Conservation (phyloP, 2,797 vertebrate species). For the Mormyrus proboscirostris region DNA sequence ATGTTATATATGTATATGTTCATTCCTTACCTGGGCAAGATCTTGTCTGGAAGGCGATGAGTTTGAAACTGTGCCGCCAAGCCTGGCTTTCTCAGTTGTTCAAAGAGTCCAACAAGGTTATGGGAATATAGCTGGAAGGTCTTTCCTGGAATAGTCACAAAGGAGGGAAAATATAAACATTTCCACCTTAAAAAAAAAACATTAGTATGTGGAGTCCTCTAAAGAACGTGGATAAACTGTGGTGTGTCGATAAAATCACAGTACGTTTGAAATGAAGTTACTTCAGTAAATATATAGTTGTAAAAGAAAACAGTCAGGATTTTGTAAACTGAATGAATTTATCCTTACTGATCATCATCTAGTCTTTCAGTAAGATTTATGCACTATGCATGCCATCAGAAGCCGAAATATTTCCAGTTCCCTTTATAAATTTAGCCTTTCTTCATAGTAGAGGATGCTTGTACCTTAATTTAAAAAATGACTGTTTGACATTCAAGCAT, state of each 20-base stretch:
- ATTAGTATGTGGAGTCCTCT: background rate
- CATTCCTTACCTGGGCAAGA: slow-evolving; percentile 58
- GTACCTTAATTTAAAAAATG: background rate
- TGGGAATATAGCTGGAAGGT: slow-evolving; percentile 96
- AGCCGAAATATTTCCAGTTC: background rate
- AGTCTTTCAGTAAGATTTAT: background rate
- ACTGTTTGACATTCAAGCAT: background rate
- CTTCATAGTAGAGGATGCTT: background rate
- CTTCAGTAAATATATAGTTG: background rate
- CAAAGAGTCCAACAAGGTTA: slow-evolving; percentile 92
- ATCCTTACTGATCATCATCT: background rate
- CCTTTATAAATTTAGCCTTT: background rate
- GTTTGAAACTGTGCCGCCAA: slow-evolving; percentile 92
- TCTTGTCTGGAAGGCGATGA: slow-evolving; percentile 91
- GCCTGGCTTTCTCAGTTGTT: slow-evolving; percentile 94
- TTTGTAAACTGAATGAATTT: background rate
- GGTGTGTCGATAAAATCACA: background rate
- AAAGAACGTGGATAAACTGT: background rate
- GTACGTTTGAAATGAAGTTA: background rate
- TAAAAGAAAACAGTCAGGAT: background rate
- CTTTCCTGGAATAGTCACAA: slow-evolving; percentile 68
- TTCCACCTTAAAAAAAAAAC: background rate
- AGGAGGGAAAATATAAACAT: background rate
- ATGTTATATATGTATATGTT: background rate
- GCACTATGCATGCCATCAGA: background rate